A percentile compares a stretch with the other conserved stretches of the same genome.
Conservation (phyloP, 1,140 invertebrate species). For the Bradynema listronoti region DNA sequence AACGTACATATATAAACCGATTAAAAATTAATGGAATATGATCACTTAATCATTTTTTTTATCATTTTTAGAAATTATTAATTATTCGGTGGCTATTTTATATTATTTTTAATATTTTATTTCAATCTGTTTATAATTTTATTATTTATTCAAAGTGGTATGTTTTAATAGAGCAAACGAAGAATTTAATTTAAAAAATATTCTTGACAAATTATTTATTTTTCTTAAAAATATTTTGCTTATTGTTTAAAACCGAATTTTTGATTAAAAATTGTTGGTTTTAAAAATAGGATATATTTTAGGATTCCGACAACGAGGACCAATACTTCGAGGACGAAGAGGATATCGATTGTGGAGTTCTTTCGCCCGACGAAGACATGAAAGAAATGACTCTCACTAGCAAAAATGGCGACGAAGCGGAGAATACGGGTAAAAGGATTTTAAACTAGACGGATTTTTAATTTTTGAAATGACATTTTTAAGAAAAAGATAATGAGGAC, state of each 20-base stretch:
- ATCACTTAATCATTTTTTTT: too few relatives aligned
- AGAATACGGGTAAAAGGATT: too few relatives aligned
- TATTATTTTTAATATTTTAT: too few relatives aligned
- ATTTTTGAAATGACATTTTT: neutral
- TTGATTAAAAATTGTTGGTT: too few relatives aligned
- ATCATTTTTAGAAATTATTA: too few relatives aligned
- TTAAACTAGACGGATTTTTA: too few relatives aligned
- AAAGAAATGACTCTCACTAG: neutral
- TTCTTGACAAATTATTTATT: neutral
- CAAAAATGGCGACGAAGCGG: neutral
- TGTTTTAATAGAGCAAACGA: neutral
- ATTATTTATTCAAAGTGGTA: neutral
- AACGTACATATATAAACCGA: too few relatives aligned
- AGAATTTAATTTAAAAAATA: neutral
- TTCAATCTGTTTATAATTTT: too few relatives aligned
- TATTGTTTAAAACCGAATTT: too few relatives aligned
- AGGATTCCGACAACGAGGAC: conserved; percentile 2
- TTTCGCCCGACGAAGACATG: neutral
- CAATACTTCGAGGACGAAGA: neutral
- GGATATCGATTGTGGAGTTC: neutral
- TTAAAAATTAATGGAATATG: too few relatives aligned
- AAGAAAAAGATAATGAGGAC: neutral
- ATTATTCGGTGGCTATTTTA: too few relatives aligned
- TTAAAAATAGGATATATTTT: neutral
- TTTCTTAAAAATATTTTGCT: neutral